Evolutionary conservation across 2,797 vertebrate genomes (phyloP).

Genomic region (Chelonia mydas): DNA sequence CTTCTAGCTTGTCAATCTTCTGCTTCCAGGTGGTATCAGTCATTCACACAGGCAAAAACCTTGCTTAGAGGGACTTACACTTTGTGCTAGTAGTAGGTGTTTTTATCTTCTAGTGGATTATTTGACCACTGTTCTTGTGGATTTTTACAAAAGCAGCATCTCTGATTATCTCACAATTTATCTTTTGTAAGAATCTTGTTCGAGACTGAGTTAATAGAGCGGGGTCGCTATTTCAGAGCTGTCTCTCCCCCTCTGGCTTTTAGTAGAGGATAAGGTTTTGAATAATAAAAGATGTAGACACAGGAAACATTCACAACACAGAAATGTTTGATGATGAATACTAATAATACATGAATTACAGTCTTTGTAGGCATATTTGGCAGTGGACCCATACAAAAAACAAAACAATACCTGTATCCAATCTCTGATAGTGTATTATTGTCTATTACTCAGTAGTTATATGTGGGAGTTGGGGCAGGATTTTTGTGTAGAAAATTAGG

Average conservation of each 20-base stretch:
- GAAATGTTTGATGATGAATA: neutral
- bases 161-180: constrained; percentile 77
- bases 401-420: neutral
- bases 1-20: constrained; percentile 77
- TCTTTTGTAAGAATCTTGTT: constrained; percentile 70
- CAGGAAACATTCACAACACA: neutral
- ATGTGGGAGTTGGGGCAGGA: neutral
- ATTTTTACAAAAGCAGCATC: constrained; percentile 70
- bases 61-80: constrained; percentile 77
- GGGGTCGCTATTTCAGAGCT: constrained; percentile 50
- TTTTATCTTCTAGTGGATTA: constrained; percentile 77
- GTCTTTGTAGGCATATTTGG: neutral
- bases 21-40: constrained; percentile 75
- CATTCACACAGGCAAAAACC: constrained; percentile 68
- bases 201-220: constrained; percentile 71
- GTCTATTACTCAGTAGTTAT: neutral
- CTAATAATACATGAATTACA: neutral
- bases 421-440: neutral
- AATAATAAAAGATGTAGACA: neutral
- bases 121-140: constrained; percentile 65
- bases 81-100: constrained; percentile 72
- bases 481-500: neutral
- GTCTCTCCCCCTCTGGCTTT: constrained; percentile 10
- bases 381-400: neutral
- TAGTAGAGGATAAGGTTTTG: constrained; percentile 40